These are phyloP conservation scores for Paramormyrops kingsleyae DNA, from an alignment of 2,113 vertebrate species.

Conservation along the genomic window DNA sequence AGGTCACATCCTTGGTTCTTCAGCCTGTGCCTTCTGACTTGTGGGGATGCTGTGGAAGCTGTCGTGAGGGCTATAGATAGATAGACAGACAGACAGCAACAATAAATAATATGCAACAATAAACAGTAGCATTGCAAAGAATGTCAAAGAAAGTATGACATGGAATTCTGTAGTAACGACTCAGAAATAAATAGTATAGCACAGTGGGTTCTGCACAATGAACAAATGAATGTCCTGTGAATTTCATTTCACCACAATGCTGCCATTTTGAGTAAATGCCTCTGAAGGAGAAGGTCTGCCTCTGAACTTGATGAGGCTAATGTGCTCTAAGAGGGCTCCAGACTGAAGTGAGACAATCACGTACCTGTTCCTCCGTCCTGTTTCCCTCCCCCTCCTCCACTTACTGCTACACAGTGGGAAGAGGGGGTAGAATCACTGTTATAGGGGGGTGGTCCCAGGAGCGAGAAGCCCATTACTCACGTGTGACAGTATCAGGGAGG, in stretches of 20 bases:
- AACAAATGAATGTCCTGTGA: background rate
- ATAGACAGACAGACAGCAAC: background rate
- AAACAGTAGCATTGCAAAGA: too few relatives aligned
- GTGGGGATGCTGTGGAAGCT: background rate
- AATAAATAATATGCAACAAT: background rate
- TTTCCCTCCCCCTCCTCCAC: constrained; percentile 37
- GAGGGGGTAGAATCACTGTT: constrained; percentile 59
- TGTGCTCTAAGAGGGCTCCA: background rate
- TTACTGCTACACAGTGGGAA: constrained; percentile 53
- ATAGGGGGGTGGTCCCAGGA: constrained; percentile 56
- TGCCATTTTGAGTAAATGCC: background rate
- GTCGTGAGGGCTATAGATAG: background rate
- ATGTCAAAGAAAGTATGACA: too few relatives aligned
- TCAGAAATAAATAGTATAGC: too few relatives aligned
- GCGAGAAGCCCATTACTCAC: constrained; percentile 61
- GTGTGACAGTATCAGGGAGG: constrained; percentile 58
- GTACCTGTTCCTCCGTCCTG: constrained; percentile 20
- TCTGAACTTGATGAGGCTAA: background rate
- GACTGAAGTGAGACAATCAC: background rate
- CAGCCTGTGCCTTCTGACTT: background rate
- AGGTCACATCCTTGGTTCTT: background rate
- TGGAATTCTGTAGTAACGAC: too few relatives aligned
- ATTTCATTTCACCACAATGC: background rate
- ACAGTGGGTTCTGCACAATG: background rate
- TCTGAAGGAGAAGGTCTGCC: background rate